Conservation (phyloP, 2,888 invertebrate genomes). For the Idaea biselata region DNA sequence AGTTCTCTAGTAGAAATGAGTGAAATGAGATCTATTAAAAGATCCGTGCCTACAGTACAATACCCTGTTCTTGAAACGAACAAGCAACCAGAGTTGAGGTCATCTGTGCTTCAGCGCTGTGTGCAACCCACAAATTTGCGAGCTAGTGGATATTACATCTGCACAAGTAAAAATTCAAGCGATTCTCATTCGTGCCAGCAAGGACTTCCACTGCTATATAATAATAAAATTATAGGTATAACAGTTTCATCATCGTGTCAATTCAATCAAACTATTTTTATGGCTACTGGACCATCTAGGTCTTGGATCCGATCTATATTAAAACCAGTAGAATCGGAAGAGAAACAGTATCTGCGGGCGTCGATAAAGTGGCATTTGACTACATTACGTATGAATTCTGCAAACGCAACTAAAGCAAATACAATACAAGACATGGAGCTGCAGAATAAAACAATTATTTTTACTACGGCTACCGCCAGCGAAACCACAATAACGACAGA, state of each 20-base stretch:
- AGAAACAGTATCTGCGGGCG: not conserved
- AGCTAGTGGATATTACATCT: constrained; percentile 39
- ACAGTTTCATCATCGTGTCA: constrained; percentile 30
- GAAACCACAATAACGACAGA: too few species aligned
- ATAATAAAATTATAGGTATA: constrained; percentile 43
- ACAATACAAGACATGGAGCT: not conserved
- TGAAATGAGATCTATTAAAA: not conserved
- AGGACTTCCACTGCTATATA: constrained; percentile 50
- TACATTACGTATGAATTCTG: not conserved
- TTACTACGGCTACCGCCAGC: too few species aligned
- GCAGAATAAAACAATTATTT: too few species aligned
- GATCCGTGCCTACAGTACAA: not conserved
- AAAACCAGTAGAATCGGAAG: not conserved
- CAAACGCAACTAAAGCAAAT: not conserved
- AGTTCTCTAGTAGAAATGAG: not conserved
- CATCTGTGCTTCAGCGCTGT: not conserved
- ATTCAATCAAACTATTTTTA: constrained; percentile 35
- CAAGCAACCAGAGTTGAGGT: not conserved
- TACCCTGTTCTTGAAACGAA: not conserved
- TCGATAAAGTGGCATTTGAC: not conserved
- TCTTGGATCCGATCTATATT: constrained; percentile 41
- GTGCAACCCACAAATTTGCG: not conserved
- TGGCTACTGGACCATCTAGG: constrained; percentile 37
- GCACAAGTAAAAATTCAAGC: constrained; percentile 33
- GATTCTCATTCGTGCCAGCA: constrained; percentile 31